Evolutionary conservation across 2,888 invertebrate genomes (phyloP).

Genomic region (Papilio demoleus): DNA sequence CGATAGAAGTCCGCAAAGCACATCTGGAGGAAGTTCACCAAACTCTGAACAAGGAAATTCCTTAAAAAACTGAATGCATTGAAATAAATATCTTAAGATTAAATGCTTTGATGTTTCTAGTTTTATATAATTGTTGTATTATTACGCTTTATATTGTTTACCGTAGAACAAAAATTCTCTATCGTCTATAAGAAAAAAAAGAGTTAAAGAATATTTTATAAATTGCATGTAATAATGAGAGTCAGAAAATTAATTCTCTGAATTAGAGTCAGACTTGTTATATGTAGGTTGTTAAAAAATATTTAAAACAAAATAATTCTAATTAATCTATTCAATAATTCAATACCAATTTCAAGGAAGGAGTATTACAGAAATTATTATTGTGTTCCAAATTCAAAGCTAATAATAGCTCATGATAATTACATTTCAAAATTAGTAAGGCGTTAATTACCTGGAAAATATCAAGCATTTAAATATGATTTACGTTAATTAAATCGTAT

Average conservation of each 20-base stretch:
- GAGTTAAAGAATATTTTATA: too few species aligned
- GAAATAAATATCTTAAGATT: background rate
- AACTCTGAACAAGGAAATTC: slow-evolving; percentile 69
- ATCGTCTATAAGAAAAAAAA: too few species aligned
- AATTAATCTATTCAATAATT: too few species aligned
- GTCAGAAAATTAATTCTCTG: too few species aligned
- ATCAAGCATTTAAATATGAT: background rate
- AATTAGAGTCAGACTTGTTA: too few species aligned
- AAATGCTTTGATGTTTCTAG: background rate
- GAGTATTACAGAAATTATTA: background rate
- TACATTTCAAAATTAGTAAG: background rate
- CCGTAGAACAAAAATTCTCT: too few species aligned
- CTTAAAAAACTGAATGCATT: slow-evolving; percentile 53
- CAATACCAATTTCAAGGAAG: too few species aligned
- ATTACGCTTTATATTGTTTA: background rate
- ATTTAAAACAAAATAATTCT: too few species aligned
- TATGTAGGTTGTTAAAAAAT: too few species aligned
- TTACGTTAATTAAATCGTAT: background rate
- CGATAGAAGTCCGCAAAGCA: slow-evolving; percentile 75
- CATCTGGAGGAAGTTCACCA: slow-evolving; percentile 74
- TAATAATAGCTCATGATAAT: background rate
- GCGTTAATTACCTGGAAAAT: background rate
- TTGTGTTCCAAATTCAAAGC: background rate
- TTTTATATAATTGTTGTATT: background rate
- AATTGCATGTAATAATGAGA: too few species aligned